Conservation (phyloP, 2,113 vertebrate species). For the Propithecus coquereli region DNA sequence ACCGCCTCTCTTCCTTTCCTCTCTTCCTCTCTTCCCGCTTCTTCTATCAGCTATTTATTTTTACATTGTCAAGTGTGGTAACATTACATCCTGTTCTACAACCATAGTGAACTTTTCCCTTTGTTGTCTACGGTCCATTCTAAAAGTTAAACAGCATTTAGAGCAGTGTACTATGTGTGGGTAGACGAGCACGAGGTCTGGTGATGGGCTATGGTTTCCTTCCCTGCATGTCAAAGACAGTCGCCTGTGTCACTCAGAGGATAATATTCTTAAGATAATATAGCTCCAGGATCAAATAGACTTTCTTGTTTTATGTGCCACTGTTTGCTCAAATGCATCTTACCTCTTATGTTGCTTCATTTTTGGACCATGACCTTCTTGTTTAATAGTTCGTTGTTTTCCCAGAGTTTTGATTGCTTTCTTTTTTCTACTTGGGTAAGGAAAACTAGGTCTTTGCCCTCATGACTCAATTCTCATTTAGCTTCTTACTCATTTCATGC, state of each 20-base stretch:
- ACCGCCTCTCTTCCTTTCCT: background rate
- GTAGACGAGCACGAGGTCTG: background rate
- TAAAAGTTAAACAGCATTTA: background rate
- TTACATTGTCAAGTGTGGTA: background rate
- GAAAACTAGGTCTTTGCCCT: background rate
- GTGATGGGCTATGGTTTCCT: background rate
- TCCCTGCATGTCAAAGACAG: background rate
- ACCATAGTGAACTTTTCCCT: background rate
- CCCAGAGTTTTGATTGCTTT: background rate
- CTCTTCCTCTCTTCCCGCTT: background rate
- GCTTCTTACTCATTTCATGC: slow-evolving; percentile 6
- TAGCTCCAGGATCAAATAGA: background rate
- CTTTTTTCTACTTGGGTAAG: background rate
- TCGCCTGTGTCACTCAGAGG: background rate
- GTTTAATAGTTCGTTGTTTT: background rate
- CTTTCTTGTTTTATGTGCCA: background rate
- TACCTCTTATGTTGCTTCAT: background rate
- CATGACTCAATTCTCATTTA: background rate
- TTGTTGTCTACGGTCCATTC: background rate
- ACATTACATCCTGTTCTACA: background rate
- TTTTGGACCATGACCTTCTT: background rate
- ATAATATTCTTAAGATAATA: background rate
- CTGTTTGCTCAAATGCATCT: background rate
- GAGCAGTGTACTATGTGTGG: background rate
- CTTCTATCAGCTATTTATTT: background rate